phyloP scores from a whole-genome alignment of 2,797 vertebrate species.

The Sardinella longiceps region DNA sequence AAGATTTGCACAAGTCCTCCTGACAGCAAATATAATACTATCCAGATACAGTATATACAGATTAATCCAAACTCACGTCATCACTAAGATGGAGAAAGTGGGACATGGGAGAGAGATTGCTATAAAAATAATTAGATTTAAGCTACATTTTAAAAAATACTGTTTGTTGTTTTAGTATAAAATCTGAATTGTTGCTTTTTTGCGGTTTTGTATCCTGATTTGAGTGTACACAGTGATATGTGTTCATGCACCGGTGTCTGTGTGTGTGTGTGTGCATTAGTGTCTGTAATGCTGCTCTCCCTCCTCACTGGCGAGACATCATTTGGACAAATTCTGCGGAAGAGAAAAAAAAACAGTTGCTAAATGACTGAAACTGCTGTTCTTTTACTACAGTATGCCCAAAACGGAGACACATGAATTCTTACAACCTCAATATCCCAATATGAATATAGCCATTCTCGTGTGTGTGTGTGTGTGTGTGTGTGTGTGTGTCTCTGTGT shows the following conservation, averaged over 20 bases:
- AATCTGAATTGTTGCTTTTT: background rate
- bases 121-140: background rate
- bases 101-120: background rate
- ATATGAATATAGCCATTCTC: background rate
- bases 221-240: background rate
- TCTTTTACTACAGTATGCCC: background rate
- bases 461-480: background rate
- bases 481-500: too few species aligned
- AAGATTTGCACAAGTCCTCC: background rate
- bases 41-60: background rate
- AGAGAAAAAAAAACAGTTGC: conserved; percentile 22
- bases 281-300: conserved; percentile 30
- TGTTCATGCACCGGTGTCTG: background rate
- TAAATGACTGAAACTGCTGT: background rate
- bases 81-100: background rate
- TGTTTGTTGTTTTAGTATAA: background rate
- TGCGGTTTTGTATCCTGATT: too few species aligned
- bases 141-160: background rate
- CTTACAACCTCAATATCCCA: too few species aligned
- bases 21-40: background rate
- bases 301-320: conserved; percentile 72
- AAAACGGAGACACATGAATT: too few species aligned
- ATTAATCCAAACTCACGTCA: background rate
- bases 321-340: conserved; percentile 79
- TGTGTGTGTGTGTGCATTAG: background rate